phyloP scores from a whole-genome alignment of 2,888 invertebrate genomes.

The Thalpophila matura region DNA sequence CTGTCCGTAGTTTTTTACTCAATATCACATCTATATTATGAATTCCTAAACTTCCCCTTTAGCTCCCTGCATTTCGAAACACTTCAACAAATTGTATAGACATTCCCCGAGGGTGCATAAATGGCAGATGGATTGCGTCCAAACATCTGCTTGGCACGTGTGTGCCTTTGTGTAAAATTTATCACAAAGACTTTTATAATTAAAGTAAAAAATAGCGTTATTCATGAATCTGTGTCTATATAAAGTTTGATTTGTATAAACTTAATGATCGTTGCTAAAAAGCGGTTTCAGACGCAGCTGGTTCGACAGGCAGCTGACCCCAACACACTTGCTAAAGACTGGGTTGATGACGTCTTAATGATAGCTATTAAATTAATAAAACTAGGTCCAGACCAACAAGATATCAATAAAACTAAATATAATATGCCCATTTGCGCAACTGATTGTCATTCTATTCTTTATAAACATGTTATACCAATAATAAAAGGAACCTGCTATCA shows the following conservation, averaged over 20 bases:
- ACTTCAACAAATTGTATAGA: slow-evolving; percentile 49
- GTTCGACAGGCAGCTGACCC: slow-evolving; percentile 44
- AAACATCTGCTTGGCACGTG: slow-evolving; percentile 87
- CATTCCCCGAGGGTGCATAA: slow-evolving; percentile 49
- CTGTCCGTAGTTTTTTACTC: slow-evolving; percentile 17
- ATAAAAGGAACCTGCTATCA: slow-evolving; percentile 33
- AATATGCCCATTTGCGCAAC: slow-evolving; percentile 26
- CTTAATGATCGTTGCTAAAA: slow-evolving; percentile 39
- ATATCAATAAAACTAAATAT: slow-evolving; percentile 28
- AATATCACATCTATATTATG: slow-evolving; percentile 27
- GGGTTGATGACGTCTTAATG: slow-evolving; percentile 35
- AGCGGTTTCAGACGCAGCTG: slow-evolving; percentile 41
- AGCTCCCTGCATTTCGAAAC: slow-evolving; percentile 33
- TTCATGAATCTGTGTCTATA: slow-evolving; percentile 42
- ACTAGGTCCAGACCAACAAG: slow-evolving; percentile 28
- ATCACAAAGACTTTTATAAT: slow-evolving; percentile 30
- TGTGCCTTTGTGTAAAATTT: slow-evolving; percentile 45
- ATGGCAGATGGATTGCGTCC: slow-evolving; percentile 72
- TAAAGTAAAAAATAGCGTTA: slow-evolving; percentile 37
- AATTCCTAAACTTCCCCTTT: slow-evolving; percentile 35
- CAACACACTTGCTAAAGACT: slow-evolving; percentile 32
- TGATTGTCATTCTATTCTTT: slow-evolving; percentile 35
- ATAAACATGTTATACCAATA: slow-evolving; percentile 23
- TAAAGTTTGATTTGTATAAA: slow-evolving; percentile 46
- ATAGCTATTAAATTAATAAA: slow-evolving; percentile 46